Base-by-base conservation (phyloP, 2,888 invertebrate species). In the Hedya salicella region DNA sequence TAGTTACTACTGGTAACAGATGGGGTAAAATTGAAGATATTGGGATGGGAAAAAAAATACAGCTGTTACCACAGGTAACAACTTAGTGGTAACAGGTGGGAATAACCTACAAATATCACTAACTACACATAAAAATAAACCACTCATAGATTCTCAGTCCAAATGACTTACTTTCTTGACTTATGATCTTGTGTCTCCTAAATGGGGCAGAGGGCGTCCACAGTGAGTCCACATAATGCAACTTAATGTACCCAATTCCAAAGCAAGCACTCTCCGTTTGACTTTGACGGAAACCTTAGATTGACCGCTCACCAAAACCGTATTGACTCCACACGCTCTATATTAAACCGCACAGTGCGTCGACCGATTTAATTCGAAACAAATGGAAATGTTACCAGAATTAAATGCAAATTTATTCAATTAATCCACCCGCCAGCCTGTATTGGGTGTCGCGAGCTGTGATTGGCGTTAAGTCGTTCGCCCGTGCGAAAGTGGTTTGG, bases 381-480 rank as follows among this genome's bases (percentile, higher is more conserved):
- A 89, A 90, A 91, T 90, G 88, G 85, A 85, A 87, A 89, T 90
- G 89, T 89, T 77, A 78, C 79, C 77, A 68, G 77, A 78, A 87
- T 88, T 81, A 80, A 78, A 91, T 91, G 91, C 88, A 91, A 91
- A 91, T 91, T 88, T 91, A 91, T 91, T 91, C 91, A 90, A 91
- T 91, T 90, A 91, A 92, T 90, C 85, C 83, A 69, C 77, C 84
- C 79, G 82, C 80, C 86, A 78, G 86, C 76, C 86, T 86, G 88
- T 89, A 87, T 86, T 86, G 88, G 88, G 86, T 87, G 89, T 87
- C 85, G 86, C 85, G 81, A 79, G 82, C 86, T 79, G 85, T 89
- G 90, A 91, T 90, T 89, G 90, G 85, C 88, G 88, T 86, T 82
- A 88, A 89, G 87, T 89, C 87, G 85, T 75, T 79, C 81, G 78